Evolutionary conservation across 2,113 vertebrate genomes (phyloP).

Genomic region (Prolemur simus): DNA sequence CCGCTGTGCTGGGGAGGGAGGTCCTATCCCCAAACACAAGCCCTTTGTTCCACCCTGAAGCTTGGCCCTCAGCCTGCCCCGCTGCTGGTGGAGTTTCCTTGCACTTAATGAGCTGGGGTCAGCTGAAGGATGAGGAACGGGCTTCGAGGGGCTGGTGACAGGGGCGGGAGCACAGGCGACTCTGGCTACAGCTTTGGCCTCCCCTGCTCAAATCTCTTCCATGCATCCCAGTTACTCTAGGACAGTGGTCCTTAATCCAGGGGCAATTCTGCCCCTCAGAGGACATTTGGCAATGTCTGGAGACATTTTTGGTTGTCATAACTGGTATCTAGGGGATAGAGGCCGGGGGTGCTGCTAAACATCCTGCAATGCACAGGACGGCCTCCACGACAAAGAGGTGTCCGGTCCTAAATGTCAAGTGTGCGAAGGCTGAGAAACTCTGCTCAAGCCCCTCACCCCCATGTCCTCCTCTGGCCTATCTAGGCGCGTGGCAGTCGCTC

Average conservation of each 20-base stretch:
- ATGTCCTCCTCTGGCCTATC: neutral
- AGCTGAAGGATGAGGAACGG: neutral
- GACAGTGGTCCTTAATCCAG: neutral
- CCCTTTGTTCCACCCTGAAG: conserved; percentile 20
- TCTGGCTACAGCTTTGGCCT: neutral
- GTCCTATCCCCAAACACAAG: conserved; percentile 17
- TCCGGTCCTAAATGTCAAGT: rapidly evolving
- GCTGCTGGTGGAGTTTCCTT: neutral
- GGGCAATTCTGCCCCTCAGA: neutral
- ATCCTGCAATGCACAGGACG: neutral
- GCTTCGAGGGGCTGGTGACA: neutral
- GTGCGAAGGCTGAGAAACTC: neutral
- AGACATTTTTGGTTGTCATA: neutral
- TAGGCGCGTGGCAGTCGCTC: neutral
- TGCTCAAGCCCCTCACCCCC: neutral
- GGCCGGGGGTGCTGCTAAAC: neutral
- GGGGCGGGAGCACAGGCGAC: neutral
- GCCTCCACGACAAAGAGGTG: neutral
- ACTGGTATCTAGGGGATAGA: neutral
- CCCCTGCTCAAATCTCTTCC: neutral
- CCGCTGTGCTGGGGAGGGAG: neutral
- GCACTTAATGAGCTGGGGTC: neutral
- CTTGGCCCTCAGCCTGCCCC: neutral
- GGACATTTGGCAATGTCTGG: neutral
- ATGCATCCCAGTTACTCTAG: neutral